phyloP scores from a whole-genome alignment of 1,140 invertebrate genomes.

The Drosophila nigrodunni region DNA sequence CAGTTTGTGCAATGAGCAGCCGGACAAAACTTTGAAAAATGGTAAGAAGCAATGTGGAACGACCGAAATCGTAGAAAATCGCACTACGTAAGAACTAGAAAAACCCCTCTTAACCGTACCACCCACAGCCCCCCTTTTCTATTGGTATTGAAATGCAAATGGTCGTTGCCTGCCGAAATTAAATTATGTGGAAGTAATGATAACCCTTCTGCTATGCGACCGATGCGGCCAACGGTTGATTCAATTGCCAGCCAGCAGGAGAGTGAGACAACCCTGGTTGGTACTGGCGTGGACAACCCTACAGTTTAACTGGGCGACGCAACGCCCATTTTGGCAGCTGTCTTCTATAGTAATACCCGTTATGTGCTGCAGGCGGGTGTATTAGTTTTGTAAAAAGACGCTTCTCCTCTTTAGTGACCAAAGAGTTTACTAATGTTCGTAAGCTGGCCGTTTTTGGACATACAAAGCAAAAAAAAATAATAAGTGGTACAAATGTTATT shows the following conservation, averaged over 20 bases:
- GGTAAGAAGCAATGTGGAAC: slow-evolving; percentile 55
- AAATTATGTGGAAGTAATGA: slow-evolving; percentile 84
- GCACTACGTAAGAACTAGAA: slow-evolving; percentile 2
- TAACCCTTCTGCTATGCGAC: slow-evolving; percentile 74
- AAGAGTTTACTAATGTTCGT: too few relatives aligned
- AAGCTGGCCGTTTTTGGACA: too few relatives aligned
- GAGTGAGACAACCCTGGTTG: not conserved
- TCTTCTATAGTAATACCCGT: slow-evolving; percentile 47
- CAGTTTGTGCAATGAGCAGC: slow-evolving; percentile 79
- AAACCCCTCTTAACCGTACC: not conserved
- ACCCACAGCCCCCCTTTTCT: slow-evolving; percentile 1
- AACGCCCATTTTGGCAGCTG: slow-evolving; percentile 80
- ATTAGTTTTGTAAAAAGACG: too few relatives aligned
- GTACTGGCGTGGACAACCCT: slow-evolving; percentile 15
- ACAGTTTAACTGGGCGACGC: slow-evolving; percentile 70
- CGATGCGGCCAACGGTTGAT: slow-evolving; percentile 44
- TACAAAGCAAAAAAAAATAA: too few relatives aligned
- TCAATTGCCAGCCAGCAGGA: slow-evolving; percentile 47
- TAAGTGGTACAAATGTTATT: too few relatives aligned
- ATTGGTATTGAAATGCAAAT: slow-evolving; percentile 83
- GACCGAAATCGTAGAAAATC: slow-evolving; percentile 10
- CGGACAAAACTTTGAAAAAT: slow-evolving; percentile 76
- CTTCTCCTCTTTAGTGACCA: too few relatives aligned
- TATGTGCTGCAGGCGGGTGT: not conserved
- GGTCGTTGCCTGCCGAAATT: slow-evolving; percentile 79